Base-by-base conservation (phyloP, 2,113 vertebrate species). In the Sardina pilchardus region DNA sequence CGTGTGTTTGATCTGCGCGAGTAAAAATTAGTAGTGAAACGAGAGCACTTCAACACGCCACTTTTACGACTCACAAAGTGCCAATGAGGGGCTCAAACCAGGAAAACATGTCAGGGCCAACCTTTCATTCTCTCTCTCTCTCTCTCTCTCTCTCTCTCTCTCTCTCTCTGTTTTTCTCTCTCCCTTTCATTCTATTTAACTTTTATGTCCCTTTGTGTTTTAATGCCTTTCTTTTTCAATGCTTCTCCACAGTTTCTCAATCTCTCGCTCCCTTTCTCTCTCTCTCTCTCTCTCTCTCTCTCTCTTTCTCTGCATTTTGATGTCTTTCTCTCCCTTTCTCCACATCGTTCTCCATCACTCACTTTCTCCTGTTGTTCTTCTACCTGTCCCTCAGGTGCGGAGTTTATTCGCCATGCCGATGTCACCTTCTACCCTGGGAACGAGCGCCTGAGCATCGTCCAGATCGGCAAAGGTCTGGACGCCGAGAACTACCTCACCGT, bases 351-450 rank as follows among this genome's bases (percentile, higher is more conserved):
- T 78, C 30, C 14, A 1, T 71, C 63, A 12, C 26, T 26, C 56
- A 24, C 21, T 24, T 10, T 75, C 67, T 75, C 30, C 53, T 44
- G 0, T 81, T 88, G 44, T 14, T 21, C 67, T 16, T 81, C 47
- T 84, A 50, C 48, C 47, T 81, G 34, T 87, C 6, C 36, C 0
- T 30, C 90, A 99, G 98, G 98, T 0, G 97, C 97, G 0, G 93
- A 96, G 83, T 98, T 99, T 93, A 95, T 88, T 3, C 97, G 97
- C 82, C 93, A 75, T 0, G 93, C 96, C n/a, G 96, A 98, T 85
- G 91, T 97, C 67, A 94, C 94, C 0, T 99, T 99, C 93, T 93
- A 95, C 84, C 98, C 98, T 0, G 96, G 97, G 0, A 95, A 95
- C 86, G 95, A 99, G 93, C 95, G 30, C 0, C 93, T 99, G 87